Evolutionary conservation across 2,888 invertebrate species (phyloP).

Genomic region (Drosophila quinaria): DNA sequence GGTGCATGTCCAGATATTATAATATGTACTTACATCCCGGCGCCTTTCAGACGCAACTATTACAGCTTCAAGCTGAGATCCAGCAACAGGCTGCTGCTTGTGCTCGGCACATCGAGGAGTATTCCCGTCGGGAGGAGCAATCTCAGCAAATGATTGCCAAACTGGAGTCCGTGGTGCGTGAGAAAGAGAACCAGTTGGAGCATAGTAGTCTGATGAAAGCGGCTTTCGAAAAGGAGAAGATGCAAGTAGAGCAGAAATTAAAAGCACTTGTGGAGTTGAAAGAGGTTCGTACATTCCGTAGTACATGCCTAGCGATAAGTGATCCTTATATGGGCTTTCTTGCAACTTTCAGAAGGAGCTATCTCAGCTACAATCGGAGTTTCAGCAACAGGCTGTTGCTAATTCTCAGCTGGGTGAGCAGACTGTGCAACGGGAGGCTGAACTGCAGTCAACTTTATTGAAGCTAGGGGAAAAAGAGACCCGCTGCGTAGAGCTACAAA

Average conservation of each 20-base stretch:
- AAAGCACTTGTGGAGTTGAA: not conserved
- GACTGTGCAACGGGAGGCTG: not conserved
- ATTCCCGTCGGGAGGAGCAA: not conserved
- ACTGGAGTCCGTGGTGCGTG: not conserved
- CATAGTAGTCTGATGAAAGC: not conserved
- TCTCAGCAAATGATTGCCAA: not conserved
- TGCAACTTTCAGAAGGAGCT: conserved; percentile 3
- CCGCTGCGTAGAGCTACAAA: not conserved
- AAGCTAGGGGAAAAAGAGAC: conserved; percentile 5
- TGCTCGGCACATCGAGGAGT: not conserved
- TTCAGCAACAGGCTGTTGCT: not conserved
- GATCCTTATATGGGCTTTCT: not conserved
- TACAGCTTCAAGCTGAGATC: not conserved
- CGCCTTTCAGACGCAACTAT: conserved; percentile 4
- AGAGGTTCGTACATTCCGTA: conserved; percentile 6
- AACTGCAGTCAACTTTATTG: not conserved
- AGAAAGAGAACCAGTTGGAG: not conserved
- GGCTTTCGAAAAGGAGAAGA: conserved; percentile 5
- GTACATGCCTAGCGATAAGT: not conserved
- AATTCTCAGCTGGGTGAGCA: not conserved
- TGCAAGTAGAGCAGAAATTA: not conserved
- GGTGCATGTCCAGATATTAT: not conserved
- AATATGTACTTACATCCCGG: not conserved
- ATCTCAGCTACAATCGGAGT: not conserved
- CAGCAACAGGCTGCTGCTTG: not conserved